These are phyloP conservation scores for Watsonalla cultraria DNA, from an alignment of 2,888 invertebrate species.

Conservation along the genomic window DNA sequence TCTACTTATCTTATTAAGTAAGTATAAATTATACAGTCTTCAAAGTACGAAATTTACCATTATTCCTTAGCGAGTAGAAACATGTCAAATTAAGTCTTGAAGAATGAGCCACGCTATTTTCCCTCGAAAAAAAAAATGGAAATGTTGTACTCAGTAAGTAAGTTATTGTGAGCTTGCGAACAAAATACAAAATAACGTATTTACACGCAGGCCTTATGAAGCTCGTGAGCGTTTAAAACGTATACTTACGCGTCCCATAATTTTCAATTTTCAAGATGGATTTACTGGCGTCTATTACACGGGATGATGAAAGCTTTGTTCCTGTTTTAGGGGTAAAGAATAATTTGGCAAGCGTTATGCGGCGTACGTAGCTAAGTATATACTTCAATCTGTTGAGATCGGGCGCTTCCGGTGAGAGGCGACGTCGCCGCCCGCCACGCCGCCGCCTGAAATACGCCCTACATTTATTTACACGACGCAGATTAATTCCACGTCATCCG, in stretches of 20 bases:
- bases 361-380: constrained; percentile 21
- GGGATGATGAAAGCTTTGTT: constrained; percentile 41
- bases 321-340: constrained; percentile 40
- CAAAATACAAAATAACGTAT: background rate
- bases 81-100: background rate
- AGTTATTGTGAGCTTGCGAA: background rate
- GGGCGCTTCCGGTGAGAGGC: constrained; percentile 32
- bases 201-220: background rate
- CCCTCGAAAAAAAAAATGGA: background rate
- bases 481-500: constrained; percentile 67
- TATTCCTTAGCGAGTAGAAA: no score
- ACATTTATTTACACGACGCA: constrained; percentile 69
- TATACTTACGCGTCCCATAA: constrained; percentile 19
- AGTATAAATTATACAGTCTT: no score
- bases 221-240: background rate
- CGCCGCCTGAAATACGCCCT: constrained; percentile 52
- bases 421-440: constrained; percentile 33
- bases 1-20: no score
- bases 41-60: no score
- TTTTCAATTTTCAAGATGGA: constrained; percentile 40
- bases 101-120: background rate
- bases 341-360: constrained; percentile 45
- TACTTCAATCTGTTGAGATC: constrained; percentile 43
- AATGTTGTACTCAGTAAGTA: background rate
- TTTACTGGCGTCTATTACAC: constrained; percentile 38